Evolutionary conservation across 2,113 vertebrate species (phyloP), one percentile per base, ranked within the genome.

Genomic region (Enhydra lutris): DNA sequence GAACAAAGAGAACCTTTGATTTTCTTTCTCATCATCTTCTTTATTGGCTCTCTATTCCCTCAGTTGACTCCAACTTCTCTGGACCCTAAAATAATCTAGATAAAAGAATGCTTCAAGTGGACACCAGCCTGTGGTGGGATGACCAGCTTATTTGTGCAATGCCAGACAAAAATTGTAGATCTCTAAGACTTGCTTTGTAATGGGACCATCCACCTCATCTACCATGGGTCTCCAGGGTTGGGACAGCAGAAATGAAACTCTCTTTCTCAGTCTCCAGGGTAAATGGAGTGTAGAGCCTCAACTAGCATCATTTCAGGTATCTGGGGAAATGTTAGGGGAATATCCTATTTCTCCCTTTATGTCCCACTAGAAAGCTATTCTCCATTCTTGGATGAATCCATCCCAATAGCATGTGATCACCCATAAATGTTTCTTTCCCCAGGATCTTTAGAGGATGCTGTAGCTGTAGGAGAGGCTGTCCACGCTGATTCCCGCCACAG

Each of bases 401-500:
- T 94, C 89, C 36, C 67, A 83, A 29, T 42, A 59, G n/a, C n/a
- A 71, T 69, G 11, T 6, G 17, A 52, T 85, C 39, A 24, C 17
- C 1, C 8, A 4, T 31, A 12, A 39, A 13, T 85, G 14, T 29
- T 39, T 84, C 42, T 24, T 59, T 13, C 34, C 65, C 11, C 29
- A 13, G 50, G 7, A 14, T 69, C 86, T 94, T 99, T 98, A 99
- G 34, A 99, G 96, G 74, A 98, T 2, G 1, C 98, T 99, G 74
- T 98, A 98, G 73, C 97, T 98, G 7, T 29, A 97, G 95, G 98
- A 89, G 5, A 98, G 79, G 21, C 76, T 98, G 6, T 98, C 67
- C n/a, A 97, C 8, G 0, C 93, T 69, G 87, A 99, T 45, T 69
- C 99, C 99, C 10, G 98, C 98, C 84, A 98, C 93, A 3, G 36